A percentile compares a stretch with the other conserved stretches of the same genome.
These are phyloP conservation scores for Hypomesus transpacificus DNA, from an alignment of 2,113 vertebrate species.

Conservation along the genomic window DNA sequence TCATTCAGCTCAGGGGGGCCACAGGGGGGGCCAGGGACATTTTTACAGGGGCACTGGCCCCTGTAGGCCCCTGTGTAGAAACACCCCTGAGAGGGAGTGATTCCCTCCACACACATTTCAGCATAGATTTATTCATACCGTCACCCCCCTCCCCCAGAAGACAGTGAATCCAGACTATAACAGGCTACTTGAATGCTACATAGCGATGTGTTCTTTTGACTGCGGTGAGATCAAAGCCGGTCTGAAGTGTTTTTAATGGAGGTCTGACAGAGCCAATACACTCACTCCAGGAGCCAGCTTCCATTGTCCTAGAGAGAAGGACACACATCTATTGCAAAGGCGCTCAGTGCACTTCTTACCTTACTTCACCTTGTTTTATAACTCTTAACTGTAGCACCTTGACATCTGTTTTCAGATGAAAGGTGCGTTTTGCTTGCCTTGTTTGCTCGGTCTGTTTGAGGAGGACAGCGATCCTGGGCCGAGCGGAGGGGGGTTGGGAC, in stretches of 20 bases:
- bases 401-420: too few species aligned
- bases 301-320: conserved; percentile 27
- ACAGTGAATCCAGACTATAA: too few species aligned
- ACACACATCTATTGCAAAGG: conserved; percentile 17
- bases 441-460: conserved; percentile 52
- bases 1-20: too few species aligned
- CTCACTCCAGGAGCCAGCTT: conserved; percentile 36
- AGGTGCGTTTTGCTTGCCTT: conserved; percentile 29
- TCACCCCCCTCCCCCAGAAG: too few species aligned
- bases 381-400: too few species aligned
- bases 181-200: neutral
- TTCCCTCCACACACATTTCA: too few species aligned
- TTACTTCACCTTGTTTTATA: conserved; percentile 3
- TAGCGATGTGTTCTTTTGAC: neutral
- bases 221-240: conserved; percentile 31
- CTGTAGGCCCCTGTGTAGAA: too few species aligned
- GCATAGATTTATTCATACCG: too few species aligned
- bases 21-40: too few species aligned
- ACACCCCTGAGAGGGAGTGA: too few species aligned
- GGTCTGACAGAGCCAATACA: conserved; percentile 41
- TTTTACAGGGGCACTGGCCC: too few species aligned
- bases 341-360: conserved; percentile 29
- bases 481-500: conserved; percentile 42
- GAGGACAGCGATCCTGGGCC: conserved; percentile 54
- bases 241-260: conserved; percentile 53